A percentile compares a stretch with the other conserved stretches of the same genome.
Evolutionary conservation across 2,888 invertebrate species (phyloP).

Genomic region (Phortica magna): DNA sequence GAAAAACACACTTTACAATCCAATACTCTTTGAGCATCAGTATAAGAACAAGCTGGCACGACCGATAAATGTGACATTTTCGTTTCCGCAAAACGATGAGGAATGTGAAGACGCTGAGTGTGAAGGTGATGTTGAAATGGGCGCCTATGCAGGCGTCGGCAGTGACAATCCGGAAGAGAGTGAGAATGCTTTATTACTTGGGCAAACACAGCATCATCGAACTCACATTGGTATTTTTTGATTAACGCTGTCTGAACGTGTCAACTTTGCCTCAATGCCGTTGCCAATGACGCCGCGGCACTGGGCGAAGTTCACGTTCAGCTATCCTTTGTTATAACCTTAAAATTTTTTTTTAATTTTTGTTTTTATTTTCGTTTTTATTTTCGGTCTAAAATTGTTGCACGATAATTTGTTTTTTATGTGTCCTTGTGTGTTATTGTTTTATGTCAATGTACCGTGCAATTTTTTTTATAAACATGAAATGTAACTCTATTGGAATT

Average conservation of each 20-base stretch:
- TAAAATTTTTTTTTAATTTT: slow-evolving; percentile 48
- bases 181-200: slow-evolving; percentile 79
- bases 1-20: slow-evolving; percentile 97
- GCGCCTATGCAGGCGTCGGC: slow-evolving; percentile 72
- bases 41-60: slow-evolving; percentile 90
- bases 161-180: slow-evolving; percentile 78
- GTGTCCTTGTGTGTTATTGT: slow-evolving; percentile 16
- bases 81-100: slow-evolving; percentile 89
- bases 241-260: slow-evolving; percentile 73
- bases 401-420: slow-evolving; percentile 24
- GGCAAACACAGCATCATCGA: slow-evolving; percentile 78
- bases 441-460: slow-evolving; percentile 32
- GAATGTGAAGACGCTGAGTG: slow-evolving; percentile 77
- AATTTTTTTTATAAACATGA: slow-evolving; percentile 34
- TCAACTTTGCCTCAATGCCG: slow-evolving; percentile 38
- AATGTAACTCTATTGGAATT: slow-evolving; percentile 15
- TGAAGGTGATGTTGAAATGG: slow-evolving; percentile 75
- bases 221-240: slow-evolving; percentile 78
- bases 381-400: slow-evolving; percentile 34
- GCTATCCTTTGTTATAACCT: slow-evolving; percentile 62
- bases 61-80: slow-evolving; percentile 92
- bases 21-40: slow-evolving; percentile 91
- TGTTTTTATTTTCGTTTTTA: slow-evolving; percentile 50
- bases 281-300: not conserved
- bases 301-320: slow-evolving; percentile 49